Percentiles rank a stretch among this genome's conserved stretches.
Evolutionary conservation across 2,113 vertebrate genomes (phyloP).

Genomic region (Sinocyclocheilus grahami): DNA sequence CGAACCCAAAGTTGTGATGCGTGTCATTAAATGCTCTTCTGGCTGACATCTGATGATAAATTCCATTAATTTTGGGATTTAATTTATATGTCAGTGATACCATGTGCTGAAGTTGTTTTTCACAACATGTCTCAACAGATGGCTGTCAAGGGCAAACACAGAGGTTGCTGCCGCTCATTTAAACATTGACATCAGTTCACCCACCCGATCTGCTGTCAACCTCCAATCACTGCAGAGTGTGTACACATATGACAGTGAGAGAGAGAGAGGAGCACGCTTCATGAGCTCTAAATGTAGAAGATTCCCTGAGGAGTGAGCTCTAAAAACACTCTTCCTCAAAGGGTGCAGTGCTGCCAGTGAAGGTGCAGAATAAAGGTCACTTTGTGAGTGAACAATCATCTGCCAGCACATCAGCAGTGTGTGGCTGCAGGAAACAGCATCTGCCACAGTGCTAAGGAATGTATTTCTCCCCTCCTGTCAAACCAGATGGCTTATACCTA

Average conservation of each 20-base stretch:
- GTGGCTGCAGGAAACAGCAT: slow-evolving; percentile 34
- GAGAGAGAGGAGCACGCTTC: neutral
- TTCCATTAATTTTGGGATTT: neutral
- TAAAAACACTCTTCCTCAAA: slow-evolving; percentile 43
- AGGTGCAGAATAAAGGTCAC: slow-evolving; percentile 49
- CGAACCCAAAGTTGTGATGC: neutral
- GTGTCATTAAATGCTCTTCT: neutral
- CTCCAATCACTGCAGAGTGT: slow-evolving; percentile 5
- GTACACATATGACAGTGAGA: slow-evolving; percentile 25
- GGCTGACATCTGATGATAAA: neutral
- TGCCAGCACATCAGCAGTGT: slow-evolving; percentile 7
- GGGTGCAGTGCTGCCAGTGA: slow-evolving; percentile 25
- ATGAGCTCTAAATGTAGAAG: slow-evolving; percentile 36
- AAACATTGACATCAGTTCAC: slow-evolving; percentile 25
- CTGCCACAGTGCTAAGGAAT: slow-evolving; percentile 25
- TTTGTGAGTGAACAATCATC: slow-evolving; percentile 38
- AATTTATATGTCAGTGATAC: neutral
- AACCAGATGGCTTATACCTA: neutral
- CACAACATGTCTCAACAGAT: slow-evolving; percentile 42
- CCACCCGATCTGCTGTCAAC: slow-evolving; percentile 26
- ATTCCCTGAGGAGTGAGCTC: slow-evolving; percentile 43
- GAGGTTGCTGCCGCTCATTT: neutral
- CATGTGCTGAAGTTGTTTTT: slow-evolving; percentile 20
- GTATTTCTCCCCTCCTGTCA: slow-evolving; percentile 22
- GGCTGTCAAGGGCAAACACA: slow-evolving; percentile 20